Conservation (phyloP, 2,113 vertebrate species). For the Microtus ochrogaster region DNA sequence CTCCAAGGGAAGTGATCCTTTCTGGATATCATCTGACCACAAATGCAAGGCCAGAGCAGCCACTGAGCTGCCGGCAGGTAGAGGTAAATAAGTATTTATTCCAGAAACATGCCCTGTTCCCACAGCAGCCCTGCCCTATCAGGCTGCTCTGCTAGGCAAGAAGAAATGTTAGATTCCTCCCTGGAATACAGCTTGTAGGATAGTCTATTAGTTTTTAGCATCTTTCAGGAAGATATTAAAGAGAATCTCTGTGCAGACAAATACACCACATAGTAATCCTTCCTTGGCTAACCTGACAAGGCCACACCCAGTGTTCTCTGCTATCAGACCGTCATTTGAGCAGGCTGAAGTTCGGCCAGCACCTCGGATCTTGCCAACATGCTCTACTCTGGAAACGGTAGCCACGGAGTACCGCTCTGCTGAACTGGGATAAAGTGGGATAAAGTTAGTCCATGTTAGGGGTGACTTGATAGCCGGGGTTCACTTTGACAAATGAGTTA, state of each 20-base stretch:
- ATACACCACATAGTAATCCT: constrained; percentile 4
- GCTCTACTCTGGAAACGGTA: background rate
- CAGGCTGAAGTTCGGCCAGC: background rate
- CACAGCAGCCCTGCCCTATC: background rate
- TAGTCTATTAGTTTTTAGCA: background rate
- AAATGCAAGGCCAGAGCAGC: constrained; percentile 30
- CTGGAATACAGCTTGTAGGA: background rate
- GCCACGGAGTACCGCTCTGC: background rate
- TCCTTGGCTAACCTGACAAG: constrained; percentile 30
- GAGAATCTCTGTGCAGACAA: background rate
- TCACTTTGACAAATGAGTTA: constrained; percentile 57
- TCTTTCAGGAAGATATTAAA: constrained; percentile 8
- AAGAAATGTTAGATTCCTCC: background rate
- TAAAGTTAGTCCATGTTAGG: background rate
- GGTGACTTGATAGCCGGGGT: background rate
- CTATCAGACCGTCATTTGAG: background rate
- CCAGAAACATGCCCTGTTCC: background rate
- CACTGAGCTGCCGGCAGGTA: constrained; percentile 23
- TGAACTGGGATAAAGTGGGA: background rate
- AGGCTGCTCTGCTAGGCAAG: background rate
- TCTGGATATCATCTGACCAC: background rate
- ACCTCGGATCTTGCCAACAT: background rate
- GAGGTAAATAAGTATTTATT: constrained; percentile 33
- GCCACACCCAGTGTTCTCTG: background rate
- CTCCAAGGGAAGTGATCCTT: background rate